These are phyloP conservation scores for Pemphigus obesinymphae DNA, from an alignment of 1,140 invertebrate species.

Conservation along the genomic window DNA sequence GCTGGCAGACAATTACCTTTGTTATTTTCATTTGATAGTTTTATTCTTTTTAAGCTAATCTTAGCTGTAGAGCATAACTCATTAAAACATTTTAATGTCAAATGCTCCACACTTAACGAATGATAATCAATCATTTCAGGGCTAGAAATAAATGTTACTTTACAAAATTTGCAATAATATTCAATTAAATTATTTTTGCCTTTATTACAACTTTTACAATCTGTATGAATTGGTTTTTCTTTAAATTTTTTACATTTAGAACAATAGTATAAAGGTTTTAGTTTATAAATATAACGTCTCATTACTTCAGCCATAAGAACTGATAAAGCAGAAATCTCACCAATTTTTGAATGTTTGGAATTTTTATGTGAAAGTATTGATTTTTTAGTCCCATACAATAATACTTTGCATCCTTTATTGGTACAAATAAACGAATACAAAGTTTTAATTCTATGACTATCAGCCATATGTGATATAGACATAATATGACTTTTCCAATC, in stretches of 20 bases:
- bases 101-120: background rate
- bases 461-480: background rate
- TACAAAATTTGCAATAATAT: background rate
- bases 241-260: background rate
- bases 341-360: background rate
- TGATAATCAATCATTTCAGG: background rate
- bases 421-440: background rate
- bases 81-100: slow-evolving; percentile 7
- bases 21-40: background rate
- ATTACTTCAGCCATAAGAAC: background rate
- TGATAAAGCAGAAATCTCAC: background rate
- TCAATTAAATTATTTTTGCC: background rate
- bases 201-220: background rate
- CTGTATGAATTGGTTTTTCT: background rate
- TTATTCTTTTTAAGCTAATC: background rate
- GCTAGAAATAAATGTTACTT: background rate
- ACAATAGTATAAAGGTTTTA: background rate
- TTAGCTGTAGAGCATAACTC: background rate
- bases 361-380: background rate
- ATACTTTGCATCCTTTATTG: background rate
- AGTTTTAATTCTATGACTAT: background rate
- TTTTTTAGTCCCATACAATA: background rate
- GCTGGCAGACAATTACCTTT: background rate
- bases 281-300: background rate
- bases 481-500: slow-evolving; percentile 17